Evolutionary conservation across 92 coral and sea anemone genomes (phyloP), one percentile per base, ranked within the genome.

Genomic region (Virgularia gustaviana): DNA sequence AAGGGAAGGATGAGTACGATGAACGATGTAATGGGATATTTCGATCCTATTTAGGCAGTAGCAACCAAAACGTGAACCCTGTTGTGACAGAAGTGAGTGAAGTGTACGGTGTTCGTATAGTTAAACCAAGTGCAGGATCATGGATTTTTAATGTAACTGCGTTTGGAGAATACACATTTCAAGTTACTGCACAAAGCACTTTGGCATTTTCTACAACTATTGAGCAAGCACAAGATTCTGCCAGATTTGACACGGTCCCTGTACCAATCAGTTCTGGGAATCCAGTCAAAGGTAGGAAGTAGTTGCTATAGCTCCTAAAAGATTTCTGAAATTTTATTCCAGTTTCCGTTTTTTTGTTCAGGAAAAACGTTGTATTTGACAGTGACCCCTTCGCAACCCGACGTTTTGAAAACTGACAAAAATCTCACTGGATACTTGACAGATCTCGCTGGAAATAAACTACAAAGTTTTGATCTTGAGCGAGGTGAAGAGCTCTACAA

Each of bases 211-310:
- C 45, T 23, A 65, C 54, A 22, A 22, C 55, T 43, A 53, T 65
- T 65, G 53, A 22, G 9, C 29, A 35, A 4, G 56, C 22, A 43
- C 19, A 65, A 65, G 10, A 39, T 25, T 65, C 54, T 20, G 45
- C 34, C 1, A 7, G 19, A 1, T 41, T 38, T 41, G 33, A 25
- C 15, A 65, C 52, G 44, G 9, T 83, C 36, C 72, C 37, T 4
- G 72, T 79, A 49, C 85, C 78, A 19, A 16, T 86, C 16, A n/a
- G n/a, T n/a, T 59, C 64, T 10, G 90, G 85, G 0, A 67, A 80
- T 34, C 82, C 86, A 29, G 49, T 86, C 8, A 67, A 73, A 86
- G 90, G 90, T 86, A 73, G 22, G 4, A n/a, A n/a, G n/a, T n/a
- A n/a, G n/a, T 7, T 19, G 15, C 19, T 27, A n/a, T 27, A 29